These are phyloP conservation scores for Morelia viridis DNA, from an alignment of 2,797 vertebrate species.

Conservation along the genomic window DNA sequence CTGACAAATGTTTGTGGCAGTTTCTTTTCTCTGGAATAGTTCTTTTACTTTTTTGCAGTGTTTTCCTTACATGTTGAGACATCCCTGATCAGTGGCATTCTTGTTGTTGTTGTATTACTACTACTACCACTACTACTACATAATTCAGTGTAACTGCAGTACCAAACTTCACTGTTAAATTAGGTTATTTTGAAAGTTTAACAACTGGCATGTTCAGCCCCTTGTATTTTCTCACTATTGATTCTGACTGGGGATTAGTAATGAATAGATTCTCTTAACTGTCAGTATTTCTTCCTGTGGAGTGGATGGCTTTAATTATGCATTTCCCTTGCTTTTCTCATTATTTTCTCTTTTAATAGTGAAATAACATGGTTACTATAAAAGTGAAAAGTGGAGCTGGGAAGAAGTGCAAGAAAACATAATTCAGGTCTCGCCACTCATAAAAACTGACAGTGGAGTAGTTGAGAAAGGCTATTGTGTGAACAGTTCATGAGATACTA, in stretches of 20 bases:
- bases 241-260: background rate
- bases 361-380: background rate
- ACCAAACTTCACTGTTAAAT: background rate
- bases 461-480: background rate
- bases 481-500: background rate
- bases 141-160: background rate
- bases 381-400: background rate
- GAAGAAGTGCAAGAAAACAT: background rate
- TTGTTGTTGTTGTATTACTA: background rate
- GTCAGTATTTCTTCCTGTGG: background rate
- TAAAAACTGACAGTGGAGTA: background rate
- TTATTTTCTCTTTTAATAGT: background rate
- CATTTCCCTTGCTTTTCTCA: background rate
- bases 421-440: background rate
- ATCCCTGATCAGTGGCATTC: background rate
- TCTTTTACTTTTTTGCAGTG: background rate
- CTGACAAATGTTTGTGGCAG: conserved; percentile 51
- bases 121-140: background rate
- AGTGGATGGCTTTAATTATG: background rate
- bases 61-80: background rate
- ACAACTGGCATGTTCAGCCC: background rate
- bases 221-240: background rate
- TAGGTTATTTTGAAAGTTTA: background rate
- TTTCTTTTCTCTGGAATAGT: background rate
- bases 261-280: background rate